Evolutionary conservation across 1,140 invertebrate species (phyloP).

Genomic region (Scaptomyza pallida): DNA sequence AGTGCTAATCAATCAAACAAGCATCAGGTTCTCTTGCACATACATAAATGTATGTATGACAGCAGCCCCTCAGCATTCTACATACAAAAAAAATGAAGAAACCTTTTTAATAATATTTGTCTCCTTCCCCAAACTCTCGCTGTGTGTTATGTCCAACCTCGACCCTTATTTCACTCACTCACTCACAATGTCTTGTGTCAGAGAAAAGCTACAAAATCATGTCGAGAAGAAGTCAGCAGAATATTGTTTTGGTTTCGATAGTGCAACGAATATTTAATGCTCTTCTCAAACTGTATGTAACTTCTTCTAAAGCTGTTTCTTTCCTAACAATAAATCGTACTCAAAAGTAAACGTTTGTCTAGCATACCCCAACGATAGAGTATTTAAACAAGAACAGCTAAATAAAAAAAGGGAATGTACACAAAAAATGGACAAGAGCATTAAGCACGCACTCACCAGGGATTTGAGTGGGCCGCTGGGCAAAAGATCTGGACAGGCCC

Average conservation of each 20-base stretch:
- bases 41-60: constrained; percentile 63
- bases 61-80: constrained; percentile 14
- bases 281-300: too few relatives aligned
- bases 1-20: constrained; percentile 74
- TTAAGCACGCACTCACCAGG: constrained; percentile 69
- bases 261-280: constrained; percentile 2
- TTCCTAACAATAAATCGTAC: too few relatives aligned
- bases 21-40: constrained; percentile 30
- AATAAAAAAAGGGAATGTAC: constrained; percentile 4
- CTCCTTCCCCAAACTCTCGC: neutral
- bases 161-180: constrained; percentile 38
- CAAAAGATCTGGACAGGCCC: constrained; percentile 38
- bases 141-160: constrained; percentile 25
- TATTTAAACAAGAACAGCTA: neutral
- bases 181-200: constrained; percentile 60
- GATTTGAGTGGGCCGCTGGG: constrained; percentile 50
- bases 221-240: constrained; percentile 19
- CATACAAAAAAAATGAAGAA: constrained; percentile 21
- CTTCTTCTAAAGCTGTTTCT: too few relatives aligned
- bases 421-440: constrained; percentile 65
- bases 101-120: constrained; percentile 80
- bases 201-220: constrained; percentile 44
- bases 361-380: neutral
- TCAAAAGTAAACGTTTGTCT: too few relatives aligned
- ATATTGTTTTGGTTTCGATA: neutral